Evolutionary conservation across 1,140 invertebrate species (phyloP).

Genomic region (Monomorium pharaonis): DNA sequence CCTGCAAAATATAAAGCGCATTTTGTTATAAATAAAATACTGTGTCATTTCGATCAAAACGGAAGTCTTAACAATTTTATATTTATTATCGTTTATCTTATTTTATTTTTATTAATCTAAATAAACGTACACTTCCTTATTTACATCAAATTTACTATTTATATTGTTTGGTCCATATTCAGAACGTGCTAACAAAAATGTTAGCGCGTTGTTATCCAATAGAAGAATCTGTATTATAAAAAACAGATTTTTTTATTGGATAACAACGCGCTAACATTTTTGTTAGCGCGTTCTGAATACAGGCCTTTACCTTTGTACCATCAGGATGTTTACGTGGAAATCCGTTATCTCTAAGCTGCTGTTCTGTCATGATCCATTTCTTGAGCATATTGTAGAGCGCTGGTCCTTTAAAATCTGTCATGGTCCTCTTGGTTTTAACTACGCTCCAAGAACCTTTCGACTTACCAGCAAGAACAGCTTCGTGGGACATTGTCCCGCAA

Average conservation of each 20-base stretch:
- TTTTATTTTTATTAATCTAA: neutral
- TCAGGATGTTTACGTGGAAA: conserved; percentile 91
- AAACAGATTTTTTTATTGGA: no score
- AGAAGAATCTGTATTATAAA: no score
- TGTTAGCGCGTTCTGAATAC: no score
- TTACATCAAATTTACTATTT: conserved; percentile 28
- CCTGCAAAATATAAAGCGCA: conserved; percentile 77
- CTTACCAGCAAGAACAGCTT: conserved; percentile 88
- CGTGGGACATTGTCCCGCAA: conserved; percentile 87
- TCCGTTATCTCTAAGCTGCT: conserved; percentile 93
- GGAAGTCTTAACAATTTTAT: neutral
- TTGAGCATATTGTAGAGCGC: conserved; percentile 76
- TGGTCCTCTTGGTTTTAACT: conserved; percentile 85
- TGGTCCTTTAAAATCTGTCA: conserved; percentile 84
- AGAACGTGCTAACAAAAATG: no score
- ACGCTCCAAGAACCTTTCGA: conserved; percentile 91
- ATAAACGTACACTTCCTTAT: neutral
- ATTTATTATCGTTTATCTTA: conserved; percentile 12
- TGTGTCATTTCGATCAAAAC: neutral
- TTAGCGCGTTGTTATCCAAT: no score
- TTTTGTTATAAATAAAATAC: neutral
- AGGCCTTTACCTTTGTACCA: conserved; percentile 76
- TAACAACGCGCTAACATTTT: no score
- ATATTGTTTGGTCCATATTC: no score
- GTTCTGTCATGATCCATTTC: conserved; percentile 89